These are phyloP conservation scores for Cyphomyrus discorhynchus DNA, from an alignment of 2,113 vertebrate genomes.

Conservation along the genomic window DNA sequence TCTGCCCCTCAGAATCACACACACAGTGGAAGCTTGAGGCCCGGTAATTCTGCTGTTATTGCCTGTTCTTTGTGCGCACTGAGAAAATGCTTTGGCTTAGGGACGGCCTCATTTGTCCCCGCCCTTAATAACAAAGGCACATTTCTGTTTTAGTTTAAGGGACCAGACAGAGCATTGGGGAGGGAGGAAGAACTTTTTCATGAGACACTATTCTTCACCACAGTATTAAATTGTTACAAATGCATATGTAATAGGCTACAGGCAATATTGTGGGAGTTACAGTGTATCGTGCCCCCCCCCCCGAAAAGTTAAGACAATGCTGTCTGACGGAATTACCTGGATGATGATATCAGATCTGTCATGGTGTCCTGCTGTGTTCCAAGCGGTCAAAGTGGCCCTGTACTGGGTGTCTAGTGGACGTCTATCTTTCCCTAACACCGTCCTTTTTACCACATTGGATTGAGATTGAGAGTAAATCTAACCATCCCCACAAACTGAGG, in stretches of 20 bases:
- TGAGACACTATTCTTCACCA: background rate
- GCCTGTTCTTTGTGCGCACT: constrained; percentile 61
- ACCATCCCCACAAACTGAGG: background rate
- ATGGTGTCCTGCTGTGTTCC: background rate
- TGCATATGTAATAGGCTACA: background rate
- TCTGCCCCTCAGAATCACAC: constrained; percentile 32
- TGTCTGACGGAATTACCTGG: background rate
- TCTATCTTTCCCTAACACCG: background rate
- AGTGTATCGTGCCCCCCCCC: background rate
- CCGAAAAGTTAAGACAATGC: background rate
- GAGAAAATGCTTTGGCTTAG: constrained; percentile 53
- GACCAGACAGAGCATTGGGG: background rate
- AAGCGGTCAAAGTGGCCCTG: background rate
- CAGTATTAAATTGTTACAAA: background rate
- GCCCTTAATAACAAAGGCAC: constrained; percentile 38
- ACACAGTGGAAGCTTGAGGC: constrained; percentile 40
- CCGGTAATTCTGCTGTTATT: constrained; percentile 55
- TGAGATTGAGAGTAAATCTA: background rate
- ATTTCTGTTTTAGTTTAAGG: constrained; percentile 36
- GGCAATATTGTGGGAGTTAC: background rate
- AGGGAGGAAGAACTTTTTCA: background rate
- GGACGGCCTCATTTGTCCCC: constrained; percentile 56
- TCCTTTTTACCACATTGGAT: background rate
- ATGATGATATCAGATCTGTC: background rate
- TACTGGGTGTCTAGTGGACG: background rate